Evolutionary conservation across 2,888 invertebrate species (phyloP).

Genomic region (Caenorhabditis sp.): DNA sequence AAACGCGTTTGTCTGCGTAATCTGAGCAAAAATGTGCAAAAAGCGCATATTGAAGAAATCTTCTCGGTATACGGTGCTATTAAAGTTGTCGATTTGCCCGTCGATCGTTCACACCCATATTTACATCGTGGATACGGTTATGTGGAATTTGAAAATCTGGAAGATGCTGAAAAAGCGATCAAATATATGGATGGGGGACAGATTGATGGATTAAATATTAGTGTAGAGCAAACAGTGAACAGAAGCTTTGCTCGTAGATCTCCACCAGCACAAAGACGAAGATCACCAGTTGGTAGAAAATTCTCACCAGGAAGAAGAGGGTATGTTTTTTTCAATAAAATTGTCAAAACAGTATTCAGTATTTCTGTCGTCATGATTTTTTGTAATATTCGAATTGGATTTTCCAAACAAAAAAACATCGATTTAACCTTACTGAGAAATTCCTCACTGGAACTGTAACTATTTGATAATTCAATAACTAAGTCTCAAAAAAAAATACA

Average conservation of each 20-base stretch:
- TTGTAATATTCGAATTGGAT: no score
- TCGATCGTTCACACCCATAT: slow-evolving; percentile 86
- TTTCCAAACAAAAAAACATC: no score
- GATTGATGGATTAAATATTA: slow-evolving; percentile 57
- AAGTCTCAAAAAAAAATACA: no score
- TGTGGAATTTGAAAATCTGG: slow-evolving; percentile 89
- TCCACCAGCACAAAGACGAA: slow-evolving; percentile 10
- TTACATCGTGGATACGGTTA: slow-evolving; percentile 92
- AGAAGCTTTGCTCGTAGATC: slow-evolving; percentile 2
- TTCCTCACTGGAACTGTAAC: no score
- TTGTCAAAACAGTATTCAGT: not conserved
- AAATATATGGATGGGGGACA: slow-evolving; percentile 96
- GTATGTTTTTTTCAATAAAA: not conserved
- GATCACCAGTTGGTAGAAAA: slow-evolving; percentile 13
- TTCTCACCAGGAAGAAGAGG: slow-evolving; percentile 6
- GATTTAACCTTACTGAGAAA: no score
- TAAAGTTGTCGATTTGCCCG: slow-evolving; percentile 87
- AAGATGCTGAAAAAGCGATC: slow-evolving; percentile 97
- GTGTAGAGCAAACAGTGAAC: slow-evolving; percentile 48
- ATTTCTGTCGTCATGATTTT: not conserved
- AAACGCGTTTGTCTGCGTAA: slow-evolving; percentile 51
- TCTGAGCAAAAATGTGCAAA: slow-evolving; percentile 50
- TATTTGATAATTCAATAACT: no score
- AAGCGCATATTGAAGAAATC: slow-evolving; percentile 87
- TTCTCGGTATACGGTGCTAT: slow-evolving; percentile 80